Percentiles rank a stretch among this genome's conserved stretches.
These are phyloP conservation scores for Cactoblastis cactorum DNA, from an alignment of 2,888 invertebrate species.

Conservation along the genomic window DNA sequence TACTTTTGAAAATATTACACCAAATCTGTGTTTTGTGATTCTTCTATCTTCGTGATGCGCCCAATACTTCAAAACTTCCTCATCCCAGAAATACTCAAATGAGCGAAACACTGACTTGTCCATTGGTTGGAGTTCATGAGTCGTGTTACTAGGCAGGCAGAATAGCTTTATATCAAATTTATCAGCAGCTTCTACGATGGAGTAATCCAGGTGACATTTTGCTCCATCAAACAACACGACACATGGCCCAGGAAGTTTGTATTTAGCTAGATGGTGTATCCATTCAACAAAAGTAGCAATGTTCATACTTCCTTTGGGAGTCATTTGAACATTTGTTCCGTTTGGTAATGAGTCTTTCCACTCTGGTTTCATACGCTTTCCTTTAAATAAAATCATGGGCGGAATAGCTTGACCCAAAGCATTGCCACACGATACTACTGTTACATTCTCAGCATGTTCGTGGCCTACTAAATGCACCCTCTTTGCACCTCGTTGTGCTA, in stretches of 20 bases:
- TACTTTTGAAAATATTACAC: constrained; percentile 24
- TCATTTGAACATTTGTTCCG: constrained; percentile 17
- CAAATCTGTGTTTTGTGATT: constrained; percentile 36
- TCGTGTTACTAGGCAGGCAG: constrained; percentile 44
- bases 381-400: constrained; percentile 14
- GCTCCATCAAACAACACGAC: constrained; percentile 17
- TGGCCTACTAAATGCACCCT: constrained; percentile 21
- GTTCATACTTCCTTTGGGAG: constrained; percentile 19
- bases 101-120: constrained; percentile 29
- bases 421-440: constrained; percentile 22
- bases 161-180: constrained; percentile 29
- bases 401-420: constrained; percentile 20
- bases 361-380: constrained; percentile 17
- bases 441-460: constrained; percentile 22
- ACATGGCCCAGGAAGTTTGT: constrained; percentile 25
- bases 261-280: constrained; percentile 31
- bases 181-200: constrained; percentile 25
- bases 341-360: constrained; percentile 18
- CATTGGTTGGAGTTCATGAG: constrained; percentile 42
- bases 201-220: constrained; percentile 19
- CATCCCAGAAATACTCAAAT: constrained; percentile 41
- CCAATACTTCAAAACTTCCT: constrained; percentile 35
- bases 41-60: constrained; percentile 25
- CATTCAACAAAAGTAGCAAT: constrained; percentile 13
- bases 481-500: constrained; percentile 21